Evolutionary conservation across 2,113 vertebrate genomes (phyloP).

Genomic region (Erythrolamprus reginae): DNA sequence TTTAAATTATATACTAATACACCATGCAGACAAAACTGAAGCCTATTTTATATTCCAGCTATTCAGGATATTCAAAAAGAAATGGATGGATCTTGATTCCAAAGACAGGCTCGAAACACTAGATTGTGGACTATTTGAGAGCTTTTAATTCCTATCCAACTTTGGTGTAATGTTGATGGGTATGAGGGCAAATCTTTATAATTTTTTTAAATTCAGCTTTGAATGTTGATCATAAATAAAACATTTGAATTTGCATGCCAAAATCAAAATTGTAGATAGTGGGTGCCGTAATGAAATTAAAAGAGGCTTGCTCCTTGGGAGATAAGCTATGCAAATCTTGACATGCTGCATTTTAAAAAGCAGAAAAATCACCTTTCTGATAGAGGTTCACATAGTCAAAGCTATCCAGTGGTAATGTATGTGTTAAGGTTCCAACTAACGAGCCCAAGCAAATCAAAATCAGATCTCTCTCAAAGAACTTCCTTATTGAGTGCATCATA

Average conservation of each 20-base stretch:
- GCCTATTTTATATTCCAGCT: slow-evolving; percentile 37
- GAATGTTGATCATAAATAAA: not conserved
- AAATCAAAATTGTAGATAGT: not conserved
- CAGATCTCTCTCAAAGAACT: no score
- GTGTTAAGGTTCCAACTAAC: no score
- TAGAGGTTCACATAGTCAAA: not conserved
- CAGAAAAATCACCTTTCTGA: not conserved
- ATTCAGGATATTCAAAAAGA: slow-evolving; percentile 18
- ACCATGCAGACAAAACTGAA: slow-evolving; percentile 30
- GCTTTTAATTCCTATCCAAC: slow-evolving; percentile 14
- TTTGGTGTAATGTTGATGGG: not conserved
- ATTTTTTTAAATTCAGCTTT: slow-evolving; percentile 25
- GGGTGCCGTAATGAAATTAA: not conserved
- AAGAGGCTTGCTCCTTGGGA: not conserved
- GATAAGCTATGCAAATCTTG: not conserved
- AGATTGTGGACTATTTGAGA: not conserved
- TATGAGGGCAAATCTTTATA: not conserved
- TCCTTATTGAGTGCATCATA: no score
- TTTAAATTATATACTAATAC: slow-evolving; percentile 12
- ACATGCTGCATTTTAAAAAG: not conserved
- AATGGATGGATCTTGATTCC: slow-evolving; percentile 36
- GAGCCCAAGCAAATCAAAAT: no score
- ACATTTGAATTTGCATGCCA: not conserved
- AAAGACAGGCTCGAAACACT: slow-evolving; percentile 3
- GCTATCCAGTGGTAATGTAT: not conserved